A percentile compares a stretch with the other conserved stretches of the same genome.
Conservation (phyloP, 2,888 invertebrate species). For the Catocala sponsa region DNA sequence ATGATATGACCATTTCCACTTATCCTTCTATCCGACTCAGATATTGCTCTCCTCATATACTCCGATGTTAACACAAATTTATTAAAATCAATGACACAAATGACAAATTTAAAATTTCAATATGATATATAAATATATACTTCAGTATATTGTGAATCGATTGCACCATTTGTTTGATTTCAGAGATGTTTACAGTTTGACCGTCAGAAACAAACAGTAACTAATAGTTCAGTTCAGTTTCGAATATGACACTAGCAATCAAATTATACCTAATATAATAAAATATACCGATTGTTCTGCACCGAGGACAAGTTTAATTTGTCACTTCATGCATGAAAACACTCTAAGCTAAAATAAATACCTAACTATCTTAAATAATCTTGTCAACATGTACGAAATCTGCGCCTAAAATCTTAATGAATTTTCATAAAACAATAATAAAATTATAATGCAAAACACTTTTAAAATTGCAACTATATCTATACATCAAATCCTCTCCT, state of each 20-base stretch:
- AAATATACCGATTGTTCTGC: conserved; percentile 66
- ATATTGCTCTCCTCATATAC: conserved; percentile 77
- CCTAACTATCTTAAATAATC: conserved; percentile 88
- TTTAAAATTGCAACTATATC: conserved; percentile 87
- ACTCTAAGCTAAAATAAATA: conserved; percentile 87
- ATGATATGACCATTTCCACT: conserved; percentile 84
- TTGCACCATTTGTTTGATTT: conserved; percentile 73
- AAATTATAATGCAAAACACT: conserved; percentile 88
- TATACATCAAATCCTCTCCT: conserved; percentile 85
- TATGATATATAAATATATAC: conserved; percentile 58
- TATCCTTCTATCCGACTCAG: conserved; percentile 72
- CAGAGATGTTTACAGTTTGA: conserved; percentile 60
- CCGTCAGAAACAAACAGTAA: conserved; percentile 63
- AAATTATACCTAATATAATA: conserved; percentile 66
- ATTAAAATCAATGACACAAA: conserved; percentile 56
- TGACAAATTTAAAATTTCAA: conserved; percentile 31
- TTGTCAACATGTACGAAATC: conserved; percentile 85
- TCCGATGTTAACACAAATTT: conserved; percentile 57
- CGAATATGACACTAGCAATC: conserved; percentile 76
- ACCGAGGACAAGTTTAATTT: conserved; percentile 71
- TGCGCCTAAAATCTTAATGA: conserved; percentile 85
- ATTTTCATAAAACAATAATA: conserved; percentile 87
- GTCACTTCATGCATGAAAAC: conserved; percentile 77
- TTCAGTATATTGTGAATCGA: conserved; percentile 62
- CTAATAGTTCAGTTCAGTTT: conserved; percentile 53